Evolutionary conservation across 2,888 invertebrate genomes (phyloP).

Genomic region (Zaprionus lineosus): DNA sequence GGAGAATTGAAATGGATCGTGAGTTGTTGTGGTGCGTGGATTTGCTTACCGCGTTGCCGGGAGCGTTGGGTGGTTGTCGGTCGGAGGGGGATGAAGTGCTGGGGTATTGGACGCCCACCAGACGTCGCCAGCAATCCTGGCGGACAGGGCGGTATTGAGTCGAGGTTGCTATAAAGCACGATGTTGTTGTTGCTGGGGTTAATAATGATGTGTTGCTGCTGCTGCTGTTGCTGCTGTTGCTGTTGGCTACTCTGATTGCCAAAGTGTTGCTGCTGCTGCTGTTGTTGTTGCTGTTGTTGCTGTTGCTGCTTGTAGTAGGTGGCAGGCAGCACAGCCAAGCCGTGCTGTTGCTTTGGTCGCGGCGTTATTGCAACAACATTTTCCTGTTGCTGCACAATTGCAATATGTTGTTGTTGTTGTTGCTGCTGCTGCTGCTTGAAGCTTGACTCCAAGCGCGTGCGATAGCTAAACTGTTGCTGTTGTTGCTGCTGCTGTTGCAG

Average conservation of each 20-base stretch:
- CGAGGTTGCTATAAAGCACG: conserved; percentile 80
- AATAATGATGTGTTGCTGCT: conserved; percentile 77
- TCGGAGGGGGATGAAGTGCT: conserved; percentile 78
- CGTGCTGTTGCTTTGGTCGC: conserved; percentile 47
- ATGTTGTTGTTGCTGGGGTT: conserved; percentile 81
- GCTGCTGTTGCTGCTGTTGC: conserved; percentile 55
- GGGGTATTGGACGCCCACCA: conserved; percentile 74
- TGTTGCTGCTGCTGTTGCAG: conserved; percentile 40
- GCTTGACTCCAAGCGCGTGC: conserved; percentile 55
- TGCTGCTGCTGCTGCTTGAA: conserved; percentile 57
- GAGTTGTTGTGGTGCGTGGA: conserved; percentile 23
- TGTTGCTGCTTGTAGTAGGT: conserved; percentile 57
- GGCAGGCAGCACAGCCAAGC: conserved; percentile 49
- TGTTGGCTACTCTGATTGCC: conserved; percentile 62
- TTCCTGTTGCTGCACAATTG: conserved; percentile 43
- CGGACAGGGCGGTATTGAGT: conserved; percentile 80
- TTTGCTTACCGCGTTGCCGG: conserved; percentile 80
- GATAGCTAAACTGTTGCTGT: conserved; percentile 59
- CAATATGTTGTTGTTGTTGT: conserved; percentile 48
- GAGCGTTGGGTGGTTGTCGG: conserved; percentile 69
- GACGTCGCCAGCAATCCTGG: conserved; percentile 66
- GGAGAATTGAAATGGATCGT: conserved; percentile 57
- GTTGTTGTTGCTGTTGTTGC: conserved; percentile 54
- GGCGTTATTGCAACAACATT: conserved; percentile 54
- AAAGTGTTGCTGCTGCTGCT: conserved; percentile 46